These are phyloP conservation scores for Cyanoderma ruficeps DNA, from an alignment of 2,113 vertebrate genomes.

Conservation along the genomic window DNA sequence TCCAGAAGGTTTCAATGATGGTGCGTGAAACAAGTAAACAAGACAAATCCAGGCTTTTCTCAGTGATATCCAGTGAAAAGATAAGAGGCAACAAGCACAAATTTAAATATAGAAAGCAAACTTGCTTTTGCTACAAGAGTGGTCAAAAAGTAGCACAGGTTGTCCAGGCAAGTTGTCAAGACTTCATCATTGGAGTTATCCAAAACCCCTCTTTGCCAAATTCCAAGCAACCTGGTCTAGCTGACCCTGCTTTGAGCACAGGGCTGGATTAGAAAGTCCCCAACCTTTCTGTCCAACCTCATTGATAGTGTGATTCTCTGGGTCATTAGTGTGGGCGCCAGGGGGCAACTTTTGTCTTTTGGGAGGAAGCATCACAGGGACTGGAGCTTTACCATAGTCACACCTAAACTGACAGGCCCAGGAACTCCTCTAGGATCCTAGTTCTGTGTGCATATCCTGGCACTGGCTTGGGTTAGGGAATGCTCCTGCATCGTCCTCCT, in stretches of 20 bases:
- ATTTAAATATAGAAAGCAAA: background rate
- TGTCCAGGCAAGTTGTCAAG: background rate
- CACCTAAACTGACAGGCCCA: background rate
- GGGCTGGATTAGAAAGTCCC: background rate
- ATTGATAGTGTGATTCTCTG: background rate
- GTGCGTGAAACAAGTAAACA: background rate
- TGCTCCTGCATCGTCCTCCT: background rate
- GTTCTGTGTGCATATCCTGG: background rate
- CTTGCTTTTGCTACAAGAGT: background rate
- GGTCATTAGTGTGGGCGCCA: background rate
- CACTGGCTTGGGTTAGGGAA: background rate
- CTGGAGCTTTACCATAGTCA: background rate
- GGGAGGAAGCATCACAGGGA: background rate
- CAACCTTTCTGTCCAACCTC: background rate
- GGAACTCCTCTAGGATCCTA: background rate
- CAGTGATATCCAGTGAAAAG: background rate
- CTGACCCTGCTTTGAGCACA: background rate
- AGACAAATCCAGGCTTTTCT: background rate
- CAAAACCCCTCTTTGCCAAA: background rate
- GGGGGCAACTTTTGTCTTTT: background rate
- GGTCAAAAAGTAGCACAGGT: background rate
- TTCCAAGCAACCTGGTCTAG: background rate
- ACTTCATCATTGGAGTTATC: background rate
- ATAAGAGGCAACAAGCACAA: background rate
- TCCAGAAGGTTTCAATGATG: background rate